phyloP scores from a whole-genome alignment of 2,113 vertebrate species.

The Etia nguti region DNA sequence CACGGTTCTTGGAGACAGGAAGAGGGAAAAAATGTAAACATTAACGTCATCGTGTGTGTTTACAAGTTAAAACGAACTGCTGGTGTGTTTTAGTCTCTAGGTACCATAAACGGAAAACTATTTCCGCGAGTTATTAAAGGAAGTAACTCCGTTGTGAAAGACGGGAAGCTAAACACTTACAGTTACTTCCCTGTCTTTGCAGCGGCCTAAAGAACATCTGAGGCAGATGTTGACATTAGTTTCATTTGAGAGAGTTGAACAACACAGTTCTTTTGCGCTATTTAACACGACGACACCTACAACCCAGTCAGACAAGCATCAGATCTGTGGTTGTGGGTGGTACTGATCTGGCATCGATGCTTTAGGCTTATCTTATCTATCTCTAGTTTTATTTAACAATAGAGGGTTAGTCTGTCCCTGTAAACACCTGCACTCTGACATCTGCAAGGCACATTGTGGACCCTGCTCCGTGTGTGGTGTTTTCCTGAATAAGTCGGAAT shows the following conservation, averaged over 20 bases:
- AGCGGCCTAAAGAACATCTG: neutral
- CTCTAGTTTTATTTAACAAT: neutral
- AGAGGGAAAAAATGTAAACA: neutral
- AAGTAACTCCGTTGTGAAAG: neutral
- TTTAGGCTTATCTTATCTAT: neutral
- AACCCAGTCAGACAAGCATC: neutral
- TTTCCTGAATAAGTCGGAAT: neutral
- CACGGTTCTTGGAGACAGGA: neutral
- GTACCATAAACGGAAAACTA: neutral
- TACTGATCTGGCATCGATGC: neutral
- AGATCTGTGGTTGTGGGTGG: rapidly evolving
- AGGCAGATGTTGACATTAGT: rapidly evolving
- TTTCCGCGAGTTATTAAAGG: neutral
- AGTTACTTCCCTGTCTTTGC: neutral
- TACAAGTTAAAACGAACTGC: neutral
- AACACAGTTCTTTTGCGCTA: neutral
- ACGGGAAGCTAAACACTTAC: neutral
- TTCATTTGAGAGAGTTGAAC: neutral
- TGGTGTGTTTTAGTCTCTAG: neutral
- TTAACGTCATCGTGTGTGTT: neutral
- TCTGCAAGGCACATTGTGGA: neutral
- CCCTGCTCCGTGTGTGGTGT: neutral
- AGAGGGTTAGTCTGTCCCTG: neutral
- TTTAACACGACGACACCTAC: neutral
- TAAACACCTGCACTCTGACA: neutral